phyloP scores from a whole-genome alignment of 2,888 invertebrate species.

The Acanthosepion lycidas region DNA sequence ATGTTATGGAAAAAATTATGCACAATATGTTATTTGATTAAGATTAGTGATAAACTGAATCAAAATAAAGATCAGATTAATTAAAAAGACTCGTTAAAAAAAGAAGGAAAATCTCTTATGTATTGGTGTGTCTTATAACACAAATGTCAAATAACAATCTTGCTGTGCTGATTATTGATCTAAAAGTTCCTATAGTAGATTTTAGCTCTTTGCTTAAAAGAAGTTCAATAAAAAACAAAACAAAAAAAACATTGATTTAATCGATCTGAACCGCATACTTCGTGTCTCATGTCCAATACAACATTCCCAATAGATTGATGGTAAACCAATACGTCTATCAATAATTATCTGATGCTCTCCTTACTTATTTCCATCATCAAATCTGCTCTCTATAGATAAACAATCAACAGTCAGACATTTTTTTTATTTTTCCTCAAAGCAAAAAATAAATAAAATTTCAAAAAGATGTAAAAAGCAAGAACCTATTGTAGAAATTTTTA shows the following conservation, averaged over 20 bases:
- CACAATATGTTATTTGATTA: no score
- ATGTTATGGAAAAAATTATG: no score
- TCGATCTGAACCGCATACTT: background rate
- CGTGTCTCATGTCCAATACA: background rate
- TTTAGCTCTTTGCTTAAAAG: slow-evolving; percentile 2
- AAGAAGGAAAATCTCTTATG: background rate
- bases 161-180: background rate
- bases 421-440: background rate
- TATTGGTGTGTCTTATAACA: background rate
- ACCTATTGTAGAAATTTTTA: background rate
- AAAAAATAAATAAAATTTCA: background rate
- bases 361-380: background rate
- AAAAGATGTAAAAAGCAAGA: background rate
- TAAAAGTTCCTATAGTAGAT: background rate
- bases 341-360: background rate
- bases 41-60: no score
- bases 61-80: no score
- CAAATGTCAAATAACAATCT: slow-evolving; percentile 18
- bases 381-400: background rate
- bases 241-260: background rate
- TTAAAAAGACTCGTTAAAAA: no score
- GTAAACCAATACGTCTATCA: background rate
- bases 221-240: background rate
- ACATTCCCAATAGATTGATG: background rate
- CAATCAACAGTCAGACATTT: background rate